phyloP scores from a whole-genome alignment of 2,888 invertebrate genomes.

The Drosophila bunnanda region DNA sequence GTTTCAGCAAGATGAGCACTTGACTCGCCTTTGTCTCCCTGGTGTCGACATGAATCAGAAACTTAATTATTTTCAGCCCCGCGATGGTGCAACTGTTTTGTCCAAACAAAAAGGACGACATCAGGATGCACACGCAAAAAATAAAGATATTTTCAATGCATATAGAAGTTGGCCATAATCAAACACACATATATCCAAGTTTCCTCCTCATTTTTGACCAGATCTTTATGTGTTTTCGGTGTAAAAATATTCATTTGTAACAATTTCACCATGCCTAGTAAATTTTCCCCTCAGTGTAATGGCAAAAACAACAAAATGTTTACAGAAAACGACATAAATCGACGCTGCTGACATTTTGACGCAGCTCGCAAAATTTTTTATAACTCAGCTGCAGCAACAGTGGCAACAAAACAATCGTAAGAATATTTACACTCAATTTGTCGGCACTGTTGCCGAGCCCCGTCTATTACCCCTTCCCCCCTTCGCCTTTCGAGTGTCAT shows the following conservation, averaged over 20 bases:
- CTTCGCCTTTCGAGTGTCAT: conserved; percentile 51
- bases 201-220: background rate
- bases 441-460: conserved; percentile 21
- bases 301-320: conserved; percentile 29
- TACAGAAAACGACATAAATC: conserved; percentile 60
- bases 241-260: no score
- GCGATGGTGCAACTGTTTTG: conserved; percentile 59
- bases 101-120: conserved; percentile 54
- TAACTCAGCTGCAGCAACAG: conserved; percentile 49
- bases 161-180: background rate
- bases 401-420: conserved; percentile 63
- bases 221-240: background rate
- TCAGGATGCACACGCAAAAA: conserved; percentile 8
- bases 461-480: background rate
- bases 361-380: conserved; percentile 66
- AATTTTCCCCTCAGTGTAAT: background rate
- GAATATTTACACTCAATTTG: conserved; percentile 79
- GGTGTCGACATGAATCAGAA: conserved; percentile 75
- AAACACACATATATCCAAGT: no score
- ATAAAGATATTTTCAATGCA: background rate
- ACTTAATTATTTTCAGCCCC: conserved; percentile 72
- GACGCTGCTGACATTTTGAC: conserved; percentile 67
- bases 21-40: conserved; percentile 66
- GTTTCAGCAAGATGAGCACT: conserved; percentile 50
- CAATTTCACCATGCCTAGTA: background rate